Evolutionary conservation across 2,113 vertebrate genomes (phyloP).

Genomic region (Mormoops blainvillei): DNA sequence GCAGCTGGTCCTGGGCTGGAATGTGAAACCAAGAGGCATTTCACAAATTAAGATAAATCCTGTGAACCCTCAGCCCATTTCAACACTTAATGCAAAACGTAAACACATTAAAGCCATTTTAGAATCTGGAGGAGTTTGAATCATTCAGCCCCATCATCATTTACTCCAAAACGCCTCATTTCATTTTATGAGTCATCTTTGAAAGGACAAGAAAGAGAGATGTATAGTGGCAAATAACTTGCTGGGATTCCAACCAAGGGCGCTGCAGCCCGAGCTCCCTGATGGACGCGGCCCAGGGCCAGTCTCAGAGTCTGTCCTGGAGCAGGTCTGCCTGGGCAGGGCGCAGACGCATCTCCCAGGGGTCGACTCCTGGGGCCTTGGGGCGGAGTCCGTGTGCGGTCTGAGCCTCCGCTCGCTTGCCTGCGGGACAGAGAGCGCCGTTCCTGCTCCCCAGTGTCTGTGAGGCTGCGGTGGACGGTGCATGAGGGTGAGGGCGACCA

Average conservation of each 20-base stretch:
- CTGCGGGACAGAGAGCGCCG: fast-evolving
- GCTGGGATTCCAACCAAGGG: not conserved
- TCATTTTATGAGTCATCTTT: slow-evolving; percentile 58
- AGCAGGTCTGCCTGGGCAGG: fast-evolving
- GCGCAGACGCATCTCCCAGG: fast-evolving
- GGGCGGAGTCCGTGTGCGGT: no score
- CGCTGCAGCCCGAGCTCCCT: not conserved
- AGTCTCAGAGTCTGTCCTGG: not conserved
- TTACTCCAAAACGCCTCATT: slow-evolving; percentile 60
- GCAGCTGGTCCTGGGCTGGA: not conserved
- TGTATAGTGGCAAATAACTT: not conserved
- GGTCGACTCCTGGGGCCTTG: not conserved
- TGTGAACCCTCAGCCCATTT: not conserved
- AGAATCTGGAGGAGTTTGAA: slow-evolving; percentile 56
- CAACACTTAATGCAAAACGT: slow-evolving; percentile 51
- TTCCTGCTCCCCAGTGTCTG: fast-evolving
- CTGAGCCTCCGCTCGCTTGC: not conserved
- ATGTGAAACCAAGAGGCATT: not conserved
- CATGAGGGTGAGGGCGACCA: fast-evolving
- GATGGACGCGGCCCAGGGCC: fast-evolving
- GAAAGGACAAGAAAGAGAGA: slow-evolving; percentile 1
- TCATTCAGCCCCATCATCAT: slow-evolving; percentile 59
- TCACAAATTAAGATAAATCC: slow-evolving; percentile 37
- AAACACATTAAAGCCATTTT: slow-evolving; percentile 51
- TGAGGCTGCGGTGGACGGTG: fast-evolving